phyloP scores from a whole-genome alignment of 2,797 vertebrate genomes.

The Mormyrops boulengeri region DNA sequence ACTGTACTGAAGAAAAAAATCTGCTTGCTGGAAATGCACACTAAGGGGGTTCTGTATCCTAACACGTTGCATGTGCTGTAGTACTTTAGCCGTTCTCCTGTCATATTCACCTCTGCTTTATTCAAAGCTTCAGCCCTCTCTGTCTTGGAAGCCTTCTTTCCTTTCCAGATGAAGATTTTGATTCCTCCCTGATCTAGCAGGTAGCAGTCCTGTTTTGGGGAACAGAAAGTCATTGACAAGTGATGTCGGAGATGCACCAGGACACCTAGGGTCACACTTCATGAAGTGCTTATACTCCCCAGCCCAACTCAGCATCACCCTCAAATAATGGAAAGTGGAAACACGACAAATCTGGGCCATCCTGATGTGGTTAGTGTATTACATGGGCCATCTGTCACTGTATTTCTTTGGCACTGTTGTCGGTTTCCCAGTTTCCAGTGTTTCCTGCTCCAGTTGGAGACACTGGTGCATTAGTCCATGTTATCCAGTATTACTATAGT shows the following conservation, averaged over 20 bases:
- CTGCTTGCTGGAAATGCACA: neutral
- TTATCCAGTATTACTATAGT: neutral
- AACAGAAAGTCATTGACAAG: neutral
- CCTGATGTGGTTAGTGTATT: neutral
- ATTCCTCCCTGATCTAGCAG: conserved; percentile 75
- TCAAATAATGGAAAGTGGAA: neutral
- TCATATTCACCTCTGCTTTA: conserved; percentile 66
- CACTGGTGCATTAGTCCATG: neutral
- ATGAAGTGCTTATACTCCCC: neutral
- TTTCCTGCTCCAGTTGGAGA: neutral
- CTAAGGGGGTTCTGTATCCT: neutral
- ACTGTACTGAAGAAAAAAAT: neutral
- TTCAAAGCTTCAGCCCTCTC: conserved; percentile 55
- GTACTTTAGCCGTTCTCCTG: neutral
- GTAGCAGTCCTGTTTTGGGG: conserved; percentile 68
- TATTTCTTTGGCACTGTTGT: neutral
- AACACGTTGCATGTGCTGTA: neutral
- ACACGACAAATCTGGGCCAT: neutral
- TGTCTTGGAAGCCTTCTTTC: conserved; percentile 47
- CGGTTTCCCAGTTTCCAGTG: neutral
- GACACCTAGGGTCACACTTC: neutral
- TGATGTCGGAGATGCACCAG: neutral
- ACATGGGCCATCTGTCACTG: neutral
- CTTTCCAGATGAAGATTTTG: conserved; percentile 75
- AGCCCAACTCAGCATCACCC: neutral